Evolutionary conservation across 35 echinoderm and acorn worm genomes (phyloP).

Genomic region (Patiria miniata): DNA sequence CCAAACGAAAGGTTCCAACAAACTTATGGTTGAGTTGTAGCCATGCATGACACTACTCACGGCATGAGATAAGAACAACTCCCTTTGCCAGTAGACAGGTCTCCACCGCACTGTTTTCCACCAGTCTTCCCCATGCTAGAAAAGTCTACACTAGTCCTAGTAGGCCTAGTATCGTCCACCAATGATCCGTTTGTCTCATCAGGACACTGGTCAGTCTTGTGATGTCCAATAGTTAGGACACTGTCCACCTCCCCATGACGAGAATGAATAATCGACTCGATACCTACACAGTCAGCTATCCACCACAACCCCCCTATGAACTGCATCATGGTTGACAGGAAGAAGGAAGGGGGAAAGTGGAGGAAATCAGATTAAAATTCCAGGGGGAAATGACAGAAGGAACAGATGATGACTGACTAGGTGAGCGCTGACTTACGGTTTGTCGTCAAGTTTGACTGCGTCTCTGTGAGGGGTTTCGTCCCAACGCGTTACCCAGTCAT

Average conservation of each 20-base stretch:
- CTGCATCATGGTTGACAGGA: background rate
- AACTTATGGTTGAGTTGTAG: no score
- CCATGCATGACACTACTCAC: background rate
- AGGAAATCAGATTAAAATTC: background rate
- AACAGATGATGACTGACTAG: background rate
- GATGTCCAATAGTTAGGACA: background rate
- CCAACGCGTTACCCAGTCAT: background rate
- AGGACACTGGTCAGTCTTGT: no score
- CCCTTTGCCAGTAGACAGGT: background rate
- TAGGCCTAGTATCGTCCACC: background rate
- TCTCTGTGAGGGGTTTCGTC: background rate
- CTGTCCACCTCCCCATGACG: background rate
- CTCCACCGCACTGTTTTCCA: background rate
- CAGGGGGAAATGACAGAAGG: background rate
- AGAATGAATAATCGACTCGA: background rate
- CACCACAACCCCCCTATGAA: background rate
- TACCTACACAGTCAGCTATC: background rate
- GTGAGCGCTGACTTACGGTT: background rate
- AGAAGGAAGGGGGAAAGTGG: background rate
- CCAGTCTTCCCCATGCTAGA: background rate
- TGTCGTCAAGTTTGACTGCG: conserved; percentile 3
- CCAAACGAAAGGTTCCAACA: no score
- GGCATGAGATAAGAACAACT: background rate
- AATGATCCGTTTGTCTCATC: background rate
- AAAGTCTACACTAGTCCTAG: background rate